Conservation (phyloP, 2,888 invertebrate species). For the Eugnorisma glareosa region DNA sequence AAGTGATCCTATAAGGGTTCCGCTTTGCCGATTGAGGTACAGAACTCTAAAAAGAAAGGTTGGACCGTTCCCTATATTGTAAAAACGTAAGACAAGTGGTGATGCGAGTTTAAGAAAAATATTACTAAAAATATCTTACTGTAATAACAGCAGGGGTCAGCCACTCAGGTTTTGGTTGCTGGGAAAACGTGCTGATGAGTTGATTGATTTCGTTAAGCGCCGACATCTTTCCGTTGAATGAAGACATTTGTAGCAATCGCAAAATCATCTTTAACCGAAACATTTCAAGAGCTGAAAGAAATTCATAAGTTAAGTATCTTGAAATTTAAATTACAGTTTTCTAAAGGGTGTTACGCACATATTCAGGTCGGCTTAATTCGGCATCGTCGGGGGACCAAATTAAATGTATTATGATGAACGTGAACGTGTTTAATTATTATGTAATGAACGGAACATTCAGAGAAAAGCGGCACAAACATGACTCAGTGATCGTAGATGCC, state of each 20-base stretch:
- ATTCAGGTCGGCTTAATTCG: not conserved
- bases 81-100: not conserved
- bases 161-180: conserved; percentile 98
- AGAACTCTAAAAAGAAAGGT: not conserved
- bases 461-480: too few relatives aligned
- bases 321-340: not conserved
- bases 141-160: conserved; percentile 98
- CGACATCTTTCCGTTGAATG: conserved; percentile 99
- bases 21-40: too few relatives aligned
- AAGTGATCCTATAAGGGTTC: too few relatives aligned
- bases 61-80: not conserved
- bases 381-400: not conserved
- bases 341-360: not conserved
- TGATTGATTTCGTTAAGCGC: conserved; percentile 99
- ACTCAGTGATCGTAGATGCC: too few relatives aligned
- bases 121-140: conserved; percentile 89
- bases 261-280: conserved; percentile 99
- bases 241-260: conserved; percentile 97
- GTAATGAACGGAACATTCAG: too few relatives aligned
- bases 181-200: conserved; percentile 97
- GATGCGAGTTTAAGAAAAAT: not conserved
- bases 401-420: not conserved
- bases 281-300: conserved; percentile 94
- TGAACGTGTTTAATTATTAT: too few relatives aligned
- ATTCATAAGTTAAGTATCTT: not conserved